A percentile compares a stretch with the other conserved stretches of the same genome.
These are phyloP conservation scores for Lycopodina hypogea DNA, from an alignment of 37 sponge, comb jelly and placozoan species.

Conservation along the genomic window DNA sequence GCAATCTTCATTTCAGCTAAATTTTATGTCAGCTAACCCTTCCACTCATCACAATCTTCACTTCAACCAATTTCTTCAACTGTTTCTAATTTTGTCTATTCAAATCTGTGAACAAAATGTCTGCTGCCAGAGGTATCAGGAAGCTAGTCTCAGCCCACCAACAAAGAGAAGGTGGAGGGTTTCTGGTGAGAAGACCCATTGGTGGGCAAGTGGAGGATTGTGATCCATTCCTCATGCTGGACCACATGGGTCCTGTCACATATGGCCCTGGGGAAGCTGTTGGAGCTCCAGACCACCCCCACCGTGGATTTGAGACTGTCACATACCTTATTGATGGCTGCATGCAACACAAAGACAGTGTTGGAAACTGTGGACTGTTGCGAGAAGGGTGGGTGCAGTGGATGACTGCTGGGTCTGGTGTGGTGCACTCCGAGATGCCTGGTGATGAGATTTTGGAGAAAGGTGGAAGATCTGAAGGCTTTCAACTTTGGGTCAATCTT, in stretches of 20 bases:
- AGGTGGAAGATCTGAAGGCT: slow-evolving; percentile 69
- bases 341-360: slow-evolving; percentile 68
- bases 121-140: slow-evolving; percentile 37
- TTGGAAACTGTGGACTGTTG: slow-evolving; percentile 63
- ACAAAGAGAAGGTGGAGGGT: slow-evolving; percentile 76
- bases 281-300: slow-evolving; percentile 89
- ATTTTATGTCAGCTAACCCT: no score
- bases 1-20: no score
- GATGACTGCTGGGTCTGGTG: slow-evolving; percentile 92
- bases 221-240: slow-evolving; percentile 87
- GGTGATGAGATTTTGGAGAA: slow-evolving; percentile 62
- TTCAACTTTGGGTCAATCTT: slow-evolving; percentile 89
- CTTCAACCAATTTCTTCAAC: no score
- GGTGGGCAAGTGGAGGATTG: slow-evolving; percentile 53
- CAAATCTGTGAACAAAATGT: no score
- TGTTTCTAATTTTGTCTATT: no score
- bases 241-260: slow-evolving; percentile 75
- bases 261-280: slow-evolving; percentile 74
- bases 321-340: slow-evolving; percentile 61
- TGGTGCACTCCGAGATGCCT: slow-evolving; percentile 90
- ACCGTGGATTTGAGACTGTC: slow-evolving; percentile 91
- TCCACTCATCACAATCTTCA: no score
- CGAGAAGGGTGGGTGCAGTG: slow-evolving; percentile 85
- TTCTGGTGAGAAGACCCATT: slow-evolving; percentile 65
- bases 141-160: slow-evolving; percentile 52